Conservation (phyloP, 2,888 invertebrate species). For the Eupithecia dodoneata region DNA sequence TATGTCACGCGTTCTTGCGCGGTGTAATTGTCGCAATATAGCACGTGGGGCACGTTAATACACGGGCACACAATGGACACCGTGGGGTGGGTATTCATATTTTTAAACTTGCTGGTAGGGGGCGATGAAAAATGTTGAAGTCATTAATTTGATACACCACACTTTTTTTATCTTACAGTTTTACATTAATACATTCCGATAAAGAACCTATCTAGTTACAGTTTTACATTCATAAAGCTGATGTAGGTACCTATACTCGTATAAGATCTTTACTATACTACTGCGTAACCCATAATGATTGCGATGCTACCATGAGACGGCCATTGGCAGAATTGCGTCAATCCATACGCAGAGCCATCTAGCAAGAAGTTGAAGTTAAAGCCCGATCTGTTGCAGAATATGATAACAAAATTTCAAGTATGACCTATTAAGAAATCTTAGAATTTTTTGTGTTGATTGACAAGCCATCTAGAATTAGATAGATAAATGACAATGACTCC, state of each 20-base stretch:
- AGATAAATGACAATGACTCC: too few species aligned
- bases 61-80: conserved; percentile 44
- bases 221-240: not conserved
- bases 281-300: not conserved
- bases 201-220: too few species aligned
- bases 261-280: too few species aligned
- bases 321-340: not conserved
- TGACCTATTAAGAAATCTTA: too few species aligned
- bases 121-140: conserved; percentile 9
- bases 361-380: too few species aligned
- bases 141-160: conserved; percentile 7
- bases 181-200: not conserved
- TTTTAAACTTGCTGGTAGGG: conserved; percentile 18
- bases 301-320: not conserved
- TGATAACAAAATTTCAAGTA: too few species aligned
- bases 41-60: conserved; percentile 58
- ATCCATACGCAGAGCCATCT: not conserved
- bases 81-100: conserved; percentile 46
- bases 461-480: not conserved
- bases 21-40: conserved; percentile 69
- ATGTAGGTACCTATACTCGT: not conserved
- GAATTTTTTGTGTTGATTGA: not conserved
- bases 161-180: not conserved
- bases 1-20: conserved; percentile 76
- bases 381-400: too few species aligned